phyloP scores from a whole-genome alignment of 2,113 vertebrate species.

The Entomyzon cyanotis region DNA sequence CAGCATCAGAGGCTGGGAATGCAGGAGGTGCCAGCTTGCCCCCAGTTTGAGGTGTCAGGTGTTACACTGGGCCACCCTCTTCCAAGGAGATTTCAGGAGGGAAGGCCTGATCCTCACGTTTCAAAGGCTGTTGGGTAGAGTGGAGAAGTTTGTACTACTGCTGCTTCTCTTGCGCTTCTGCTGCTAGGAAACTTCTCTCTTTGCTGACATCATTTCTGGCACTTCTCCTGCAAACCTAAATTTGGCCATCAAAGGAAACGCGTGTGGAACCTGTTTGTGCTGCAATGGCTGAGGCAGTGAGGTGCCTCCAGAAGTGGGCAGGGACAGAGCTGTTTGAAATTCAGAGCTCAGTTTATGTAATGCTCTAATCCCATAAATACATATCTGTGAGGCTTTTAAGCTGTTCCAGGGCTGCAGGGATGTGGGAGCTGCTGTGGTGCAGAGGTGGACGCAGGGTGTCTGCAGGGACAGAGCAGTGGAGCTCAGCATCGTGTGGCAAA shows the following conservation, averaged over 20 bases:
- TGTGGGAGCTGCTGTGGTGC: neutral
- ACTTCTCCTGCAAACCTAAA: neutral
- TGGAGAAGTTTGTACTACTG: neutral
- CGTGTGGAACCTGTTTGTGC: neutral
- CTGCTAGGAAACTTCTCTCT: neutral
- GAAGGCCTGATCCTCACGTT: neutral
- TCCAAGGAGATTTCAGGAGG: neutral
- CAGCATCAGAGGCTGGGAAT: conserved; percentile 29
- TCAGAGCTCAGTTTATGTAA: neutral
- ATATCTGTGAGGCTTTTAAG: neutral
- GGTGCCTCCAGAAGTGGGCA: neutral
- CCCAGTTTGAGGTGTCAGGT: neutral
- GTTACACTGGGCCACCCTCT: neutral
- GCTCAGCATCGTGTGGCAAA: rapidly evolving
- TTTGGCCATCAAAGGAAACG: neutral
- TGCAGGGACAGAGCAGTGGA: neutral
- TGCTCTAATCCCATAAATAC: neutral
- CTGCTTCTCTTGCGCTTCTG: neutral
- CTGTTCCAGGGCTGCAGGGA: neutral
- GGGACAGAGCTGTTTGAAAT: neutral
- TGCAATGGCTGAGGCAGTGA: neutral
- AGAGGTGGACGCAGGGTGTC: neutral
- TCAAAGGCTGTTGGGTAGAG: neutral
- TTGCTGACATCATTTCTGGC: neutral
- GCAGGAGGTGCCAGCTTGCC: conserved; percentile 18